Evolutionary conservation across 35 echinoderm and acorn worm genomes (phyloP).

Genomic region (Apostichopus japonicus): DNA sequence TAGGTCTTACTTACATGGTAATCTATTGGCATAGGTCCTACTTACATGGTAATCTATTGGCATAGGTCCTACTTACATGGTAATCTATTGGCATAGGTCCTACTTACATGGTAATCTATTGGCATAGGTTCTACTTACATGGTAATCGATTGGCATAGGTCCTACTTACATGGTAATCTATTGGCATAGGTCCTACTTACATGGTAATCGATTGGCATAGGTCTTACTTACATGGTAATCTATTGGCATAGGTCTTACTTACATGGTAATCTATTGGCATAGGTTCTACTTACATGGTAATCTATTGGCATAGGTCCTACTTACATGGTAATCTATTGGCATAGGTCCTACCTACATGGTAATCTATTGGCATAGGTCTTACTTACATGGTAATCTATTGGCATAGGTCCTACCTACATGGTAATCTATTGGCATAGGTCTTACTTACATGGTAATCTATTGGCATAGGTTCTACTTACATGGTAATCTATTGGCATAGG

Average conservation of each 20-base stretch:
- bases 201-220: slow-evolving; percentile 78
- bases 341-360: slow-evolving; percentile 86
- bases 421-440: too few relatives aligned
- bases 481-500: slow-evolving; percentile 82
- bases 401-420: too few relatives aligned
- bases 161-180: too few relatives aligned
- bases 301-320: background rate
- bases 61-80: slow-evolving; percentile 64
- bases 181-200: slow-evolving; percentile 47
- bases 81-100: slow-evolving; percentile 73
- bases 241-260: slow-evolving; percentile 76
- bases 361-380: slow-evolving; percentile 76
- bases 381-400: too few relatives aligned
- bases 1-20: slow-evolving; percentile 64
- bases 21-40: too few relatives aligned
- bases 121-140: too few relatives aligned
- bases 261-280: too few relatives aligned
- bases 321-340: slow-evolving; percentile 82
- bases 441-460: slow-evolving; percentile 80
- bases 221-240: slow-evolving; percentile 85
- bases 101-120: slow-evolving; percentile 82
- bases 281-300: too few relatives aligned
- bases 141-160: too few relatives aligned
- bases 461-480: slow-evolving; percentile 80
- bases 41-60: too few relatives aligned